Conservation (phyloP, 2,797 vertebrate species). For the Notamacropus eugenii region DNA sequence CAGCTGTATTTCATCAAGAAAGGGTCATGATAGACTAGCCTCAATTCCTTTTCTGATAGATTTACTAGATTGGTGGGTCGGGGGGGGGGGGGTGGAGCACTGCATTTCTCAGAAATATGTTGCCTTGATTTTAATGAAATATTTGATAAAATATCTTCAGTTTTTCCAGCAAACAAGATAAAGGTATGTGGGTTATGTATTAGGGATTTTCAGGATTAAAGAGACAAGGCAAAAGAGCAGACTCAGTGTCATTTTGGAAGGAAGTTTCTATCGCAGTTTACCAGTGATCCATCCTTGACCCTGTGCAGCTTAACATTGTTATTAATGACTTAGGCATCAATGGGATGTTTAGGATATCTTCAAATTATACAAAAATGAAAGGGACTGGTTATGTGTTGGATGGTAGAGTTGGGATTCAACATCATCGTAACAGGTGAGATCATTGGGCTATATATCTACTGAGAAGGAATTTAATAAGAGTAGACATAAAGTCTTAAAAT, state of each 20-base stretch:
- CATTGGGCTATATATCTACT: neutral
- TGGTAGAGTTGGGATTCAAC: neutral
- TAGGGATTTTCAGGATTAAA: neutral
- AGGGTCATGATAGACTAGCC: neutral
- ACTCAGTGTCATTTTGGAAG: neutral
- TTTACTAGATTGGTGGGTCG: neutral
- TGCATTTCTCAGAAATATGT: neutral
- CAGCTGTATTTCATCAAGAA: neutral
- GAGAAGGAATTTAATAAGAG: neutral
- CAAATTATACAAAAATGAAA: neutral
- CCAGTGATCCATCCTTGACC: neutral
- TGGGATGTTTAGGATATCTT: neutral
- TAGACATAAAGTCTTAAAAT: neutral
- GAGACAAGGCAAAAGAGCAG: neutral
- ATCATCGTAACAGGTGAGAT: neutral
- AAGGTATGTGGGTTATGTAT: neutral
- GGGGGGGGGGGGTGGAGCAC: neutral
- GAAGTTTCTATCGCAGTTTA: neutral
- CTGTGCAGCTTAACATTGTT: neutral
- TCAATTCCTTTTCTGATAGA: neutral
- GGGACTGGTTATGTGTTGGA: neutral
- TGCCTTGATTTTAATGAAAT: neutral
- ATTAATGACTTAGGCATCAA: neutral
- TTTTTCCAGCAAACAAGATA: neutral
- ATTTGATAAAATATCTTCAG: neutral